Evolutionary conservation across 2,113 vertebrate genomes (phyloP).

Genomic region (Apteryx mantelli): DNA sequence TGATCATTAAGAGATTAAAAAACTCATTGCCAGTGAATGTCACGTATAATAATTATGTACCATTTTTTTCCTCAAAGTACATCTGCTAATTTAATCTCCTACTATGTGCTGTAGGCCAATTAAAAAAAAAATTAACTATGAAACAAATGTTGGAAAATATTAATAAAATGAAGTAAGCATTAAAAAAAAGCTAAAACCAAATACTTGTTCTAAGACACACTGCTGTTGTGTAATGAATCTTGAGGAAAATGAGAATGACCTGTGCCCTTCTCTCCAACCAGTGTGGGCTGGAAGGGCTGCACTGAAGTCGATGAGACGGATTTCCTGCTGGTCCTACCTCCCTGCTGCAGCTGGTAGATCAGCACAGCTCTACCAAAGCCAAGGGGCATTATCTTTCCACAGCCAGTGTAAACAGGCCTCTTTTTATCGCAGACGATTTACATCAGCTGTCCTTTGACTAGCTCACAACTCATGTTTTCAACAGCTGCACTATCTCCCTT

Average conservation of each 20-base stretch:
- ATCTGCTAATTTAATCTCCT: background rate
- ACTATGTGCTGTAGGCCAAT: background rate
- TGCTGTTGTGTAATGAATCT: too few relatives aligned
- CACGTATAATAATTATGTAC: background rate
- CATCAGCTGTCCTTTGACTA: background rate
- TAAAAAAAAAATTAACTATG: background rate
- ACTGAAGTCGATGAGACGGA: background rate
- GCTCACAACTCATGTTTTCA: background rate
- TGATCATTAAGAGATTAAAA: background rate
- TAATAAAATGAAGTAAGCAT: background rate
- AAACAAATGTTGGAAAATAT: background rate
- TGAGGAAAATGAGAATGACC: accelerated
- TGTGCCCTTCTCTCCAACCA: background rate
- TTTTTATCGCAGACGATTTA: background rate
- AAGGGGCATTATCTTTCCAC: background rate
- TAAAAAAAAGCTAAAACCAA: background rate
- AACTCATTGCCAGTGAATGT: background rate
- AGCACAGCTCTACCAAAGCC: background rate
- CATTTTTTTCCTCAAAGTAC: background rate
- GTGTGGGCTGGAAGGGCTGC: too few relatives aligned
- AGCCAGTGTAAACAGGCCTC: background rate
- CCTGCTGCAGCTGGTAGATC: background rate
- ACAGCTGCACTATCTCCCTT: background rate
- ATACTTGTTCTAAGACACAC: background rate
- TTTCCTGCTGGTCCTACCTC: too few relatives aligned